These are phyloP conservation scores for Meandrina meandrites DNA, from an alignment of 92 coral and sea anemone genomes.

Conservation along the genomic window DNA sequence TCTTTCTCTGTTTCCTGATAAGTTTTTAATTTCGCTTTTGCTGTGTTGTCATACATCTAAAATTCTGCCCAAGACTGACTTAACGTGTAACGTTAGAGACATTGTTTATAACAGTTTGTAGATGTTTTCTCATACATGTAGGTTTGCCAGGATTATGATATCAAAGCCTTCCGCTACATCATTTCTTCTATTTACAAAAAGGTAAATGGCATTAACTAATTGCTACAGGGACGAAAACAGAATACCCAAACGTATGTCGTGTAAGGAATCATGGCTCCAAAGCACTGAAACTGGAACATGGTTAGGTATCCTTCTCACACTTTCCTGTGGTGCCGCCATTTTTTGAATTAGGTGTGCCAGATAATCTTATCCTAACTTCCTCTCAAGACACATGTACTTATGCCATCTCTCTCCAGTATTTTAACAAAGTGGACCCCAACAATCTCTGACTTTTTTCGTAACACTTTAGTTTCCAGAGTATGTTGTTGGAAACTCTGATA, in stretches of 20 bases:
- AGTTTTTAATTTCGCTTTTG: neutral
- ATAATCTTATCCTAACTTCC: too few species aligned
- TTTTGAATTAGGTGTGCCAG: too few species aligned
- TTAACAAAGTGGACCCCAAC: neutral
- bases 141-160: slow-evolving; percentile 90
- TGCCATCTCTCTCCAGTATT: neutral
- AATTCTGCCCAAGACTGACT: too few species aligned
- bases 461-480: slow-evolving; percentile 78
- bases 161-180: slow-evolving; percentile 88
- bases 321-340: too few species aligned
- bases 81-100: too few species aligned
- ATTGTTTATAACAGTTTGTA: neutral
- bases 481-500: slow-evolving; percentile 89
- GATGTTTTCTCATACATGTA: neutral
- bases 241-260: neutral
- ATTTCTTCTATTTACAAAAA: slow-evolving; percentile 90
- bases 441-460: neutral
- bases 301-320: too few species aligned
- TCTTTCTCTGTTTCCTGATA: neutral
- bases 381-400: too few species aligned
- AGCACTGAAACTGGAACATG: too few species aligned
- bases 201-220: slow-evolving; percentile 26
- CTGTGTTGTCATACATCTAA: neutral
- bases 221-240: neutral
- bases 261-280: too few species aligned